Evolutionary conservation across 2,888 invertebrate genomes (phyloP).

Genomic region (Coenonympha arcania): DNA sequence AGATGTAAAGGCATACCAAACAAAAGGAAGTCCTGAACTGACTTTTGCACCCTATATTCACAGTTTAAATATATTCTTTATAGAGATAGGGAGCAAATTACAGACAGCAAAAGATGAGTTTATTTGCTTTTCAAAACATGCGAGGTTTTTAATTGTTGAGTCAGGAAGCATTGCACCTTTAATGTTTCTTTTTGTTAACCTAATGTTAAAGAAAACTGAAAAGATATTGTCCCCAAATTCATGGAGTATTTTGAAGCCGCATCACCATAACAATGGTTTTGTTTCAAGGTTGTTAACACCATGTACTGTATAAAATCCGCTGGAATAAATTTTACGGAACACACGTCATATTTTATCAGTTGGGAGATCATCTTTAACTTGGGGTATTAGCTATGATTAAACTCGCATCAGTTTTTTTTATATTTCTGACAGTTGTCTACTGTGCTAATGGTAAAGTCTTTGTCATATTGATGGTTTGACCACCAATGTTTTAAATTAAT

Average conservation of each 20-base stretch:
- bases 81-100: too few relatives aligned
- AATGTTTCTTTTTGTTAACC: neutral
- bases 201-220: neutral
- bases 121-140: too few relatives aligned
- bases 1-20: too few relatives aligned
- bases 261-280: slow-evolving; percentile 18
- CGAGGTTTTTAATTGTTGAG: neutral
- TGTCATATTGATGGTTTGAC: too few relatives aligned
- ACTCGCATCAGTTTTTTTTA: neutral
- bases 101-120: too few relatives aligned
- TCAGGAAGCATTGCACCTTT: too few relatives aligned
- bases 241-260: neutral
- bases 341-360: slow-evolving; percentile 14
- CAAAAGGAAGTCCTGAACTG: too few relatives aligned
- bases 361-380: neutral
- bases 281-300: slow-evolving; percentile 13
- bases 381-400: neutral
- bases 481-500: neutral
- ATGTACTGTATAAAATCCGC: slow-evolving; percentile 14
- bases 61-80: too few relatives aligned
- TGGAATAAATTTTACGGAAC: slow-evolving; percentile 5
- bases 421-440: neutral
- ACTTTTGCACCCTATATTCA: too few relatives aligned
- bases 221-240: slow-evolving; percentile 1
- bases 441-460: slow-evolving; percentile 1